Evolutionary conservation across 2,797 vertebrate species (phyloP).

Genomic region (Darevskia mixta): DNA sequence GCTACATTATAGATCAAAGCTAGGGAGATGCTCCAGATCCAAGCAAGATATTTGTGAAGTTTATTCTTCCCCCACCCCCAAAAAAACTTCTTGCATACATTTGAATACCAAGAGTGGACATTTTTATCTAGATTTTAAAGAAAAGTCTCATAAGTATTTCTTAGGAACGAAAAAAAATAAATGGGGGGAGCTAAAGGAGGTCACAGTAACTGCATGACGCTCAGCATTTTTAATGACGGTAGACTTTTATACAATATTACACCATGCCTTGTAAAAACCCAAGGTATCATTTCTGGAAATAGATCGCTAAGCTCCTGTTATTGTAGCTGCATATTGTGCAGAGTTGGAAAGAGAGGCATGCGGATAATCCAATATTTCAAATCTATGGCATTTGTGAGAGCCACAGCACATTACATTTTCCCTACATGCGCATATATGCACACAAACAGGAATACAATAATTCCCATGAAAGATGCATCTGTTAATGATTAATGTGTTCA

Average conservation of each 20-base stretch:
- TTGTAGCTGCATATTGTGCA: background rate
- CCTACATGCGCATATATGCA: background rate
- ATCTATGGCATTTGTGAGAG: background rate
- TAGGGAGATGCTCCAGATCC: slow-evolving; percentile 69
- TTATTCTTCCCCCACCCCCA: slow-evolving; percentile 39
- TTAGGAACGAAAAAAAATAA: slow-evolving; percentile 5
- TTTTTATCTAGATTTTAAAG: slow-evolving; percentile 54
- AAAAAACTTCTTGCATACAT: slow-evolving; percentile 56
- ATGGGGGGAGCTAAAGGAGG: background rate
- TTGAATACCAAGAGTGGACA: slow-evolving; percentile 59
- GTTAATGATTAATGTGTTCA: background rate
- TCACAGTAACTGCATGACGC: background rate
- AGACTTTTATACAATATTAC: too few relatives aligned
- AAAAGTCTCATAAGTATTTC: slow-evolving; percentile 55
- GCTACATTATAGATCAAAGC: slow-evolving; percentile 84
- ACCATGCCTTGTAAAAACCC: background rate
- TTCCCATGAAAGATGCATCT: background rate
- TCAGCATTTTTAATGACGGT: background rate
- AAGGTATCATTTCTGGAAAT: background rate
- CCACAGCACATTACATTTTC: background rate
- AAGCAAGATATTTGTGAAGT: slow-evolving; percentile 72
- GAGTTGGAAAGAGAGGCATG: background rate
- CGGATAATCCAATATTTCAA: background rate
- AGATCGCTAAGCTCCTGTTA: background rate
- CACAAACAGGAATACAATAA: background rate